Evolutionary conservation across 2,113 vertebrate species (phyloP).

Genomic region (Thymallus thymallus): DNA sequence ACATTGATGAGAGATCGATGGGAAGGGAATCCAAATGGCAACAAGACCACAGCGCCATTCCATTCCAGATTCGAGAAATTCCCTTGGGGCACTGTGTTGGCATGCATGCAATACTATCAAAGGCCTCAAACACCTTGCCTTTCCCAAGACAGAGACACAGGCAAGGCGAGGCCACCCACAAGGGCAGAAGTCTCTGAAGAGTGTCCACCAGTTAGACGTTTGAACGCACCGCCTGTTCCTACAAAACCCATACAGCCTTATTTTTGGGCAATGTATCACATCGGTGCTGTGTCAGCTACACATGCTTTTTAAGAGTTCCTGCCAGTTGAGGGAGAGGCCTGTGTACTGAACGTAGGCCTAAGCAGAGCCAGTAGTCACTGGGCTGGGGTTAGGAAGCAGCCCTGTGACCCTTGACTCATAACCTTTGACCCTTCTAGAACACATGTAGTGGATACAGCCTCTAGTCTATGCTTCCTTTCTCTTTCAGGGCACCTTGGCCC

Average conservation of each 20-base stretch:
- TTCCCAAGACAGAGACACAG: not conserved
- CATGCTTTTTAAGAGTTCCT: conserved; percentile 43
- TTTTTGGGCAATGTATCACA: conserved; percentile 28
- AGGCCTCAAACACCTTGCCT: conserved; percentile 22
- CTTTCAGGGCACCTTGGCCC: conserved; percentile 11
- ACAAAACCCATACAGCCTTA: conserved; percentile 10
- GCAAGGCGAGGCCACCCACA: conserved; percentile 8
- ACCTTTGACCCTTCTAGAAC: not conserved
- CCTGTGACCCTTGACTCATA: not conserved
- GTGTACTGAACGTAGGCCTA: not conserved
- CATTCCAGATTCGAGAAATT: conserved; percentile 17
- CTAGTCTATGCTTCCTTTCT: not conserved
- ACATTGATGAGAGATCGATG: conserved; percentile 22
- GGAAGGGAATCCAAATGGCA: conserved; percentile 19
- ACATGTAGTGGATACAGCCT: not conserved
- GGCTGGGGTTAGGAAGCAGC: not conserved
- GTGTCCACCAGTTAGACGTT: not conserved
- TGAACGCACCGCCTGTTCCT: conserved; percentile 22
- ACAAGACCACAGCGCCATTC: conserved; percentile 39
- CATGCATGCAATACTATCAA: conserved; percentile 37
- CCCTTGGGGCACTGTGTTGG: conserved; percentile 28
- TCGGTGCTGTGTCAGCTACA: conserved; percentile 44
- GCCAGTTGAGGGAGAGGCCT: conserved; percentile 10
- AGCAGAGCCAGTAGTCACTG: not conserved
- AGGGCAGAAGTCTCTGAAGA: not conserved